phyloP scores from a whole-genome alignment of 2,113 vertebrate species.

The Calyptomena viridis region DNA sequence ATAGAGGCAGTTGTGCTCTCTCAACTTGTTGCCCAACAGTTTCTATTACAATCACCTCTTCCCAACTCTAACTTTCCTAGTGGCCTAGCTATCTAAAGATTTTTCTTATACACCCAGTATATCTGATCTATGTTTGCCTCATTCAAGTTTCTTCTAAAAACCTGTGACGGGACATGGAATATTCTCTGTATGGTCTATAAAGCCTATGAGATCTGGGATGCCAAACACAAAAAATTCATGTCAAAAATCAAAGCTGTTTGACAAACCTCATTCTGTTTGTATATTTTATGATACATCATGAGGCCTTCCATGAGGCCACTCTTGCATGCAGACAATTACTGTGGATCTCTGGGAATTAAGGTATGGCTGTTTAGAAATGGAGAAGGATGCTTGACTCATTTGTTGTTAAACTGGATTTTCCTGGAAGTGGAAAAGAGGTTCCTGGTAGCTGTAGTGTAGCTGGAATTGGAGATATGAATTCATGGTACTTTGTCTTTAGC shows the following conservation, averaged over 20 bases:
- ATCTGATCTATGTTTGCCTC: neutral
- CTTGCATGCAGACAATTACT: neutral
- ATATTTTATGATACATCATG: fast-evolving
- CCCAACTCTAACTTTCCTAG: neutral
- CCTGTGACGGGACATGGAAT: neutral
- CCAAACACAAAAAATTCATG: neutral
- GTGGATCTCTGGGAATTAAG: neutral
- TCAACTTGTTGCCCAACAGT: neutral
- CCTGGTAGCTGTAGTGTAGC: neutral
- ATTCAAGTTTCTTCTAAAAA: neutral
- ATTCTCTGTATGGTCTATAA: neutral
- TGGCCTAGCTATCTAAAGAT: neutral
- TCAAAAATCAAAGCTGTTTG: neutral
- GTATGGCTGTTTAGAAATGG: neutral
- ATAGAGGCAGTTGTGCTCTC: neutral
- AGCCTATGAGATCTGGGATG: neutral
- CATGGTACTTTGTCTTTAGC: neutral
- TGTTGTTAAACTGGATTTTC: neutral
- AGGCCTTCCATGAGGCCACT: neutral
- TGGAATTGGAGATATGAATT: neutral
- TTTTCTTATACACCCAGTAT: neutral
- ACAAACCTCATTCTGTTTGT: neutral
- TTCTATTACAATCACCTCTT: neutral
- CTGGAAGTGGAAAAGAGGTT: neutral
- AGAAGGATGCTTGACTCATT: neutral